Conservation (phyloP, 2,888 invertebrate species). For the Cotesia congregata region DNA sequence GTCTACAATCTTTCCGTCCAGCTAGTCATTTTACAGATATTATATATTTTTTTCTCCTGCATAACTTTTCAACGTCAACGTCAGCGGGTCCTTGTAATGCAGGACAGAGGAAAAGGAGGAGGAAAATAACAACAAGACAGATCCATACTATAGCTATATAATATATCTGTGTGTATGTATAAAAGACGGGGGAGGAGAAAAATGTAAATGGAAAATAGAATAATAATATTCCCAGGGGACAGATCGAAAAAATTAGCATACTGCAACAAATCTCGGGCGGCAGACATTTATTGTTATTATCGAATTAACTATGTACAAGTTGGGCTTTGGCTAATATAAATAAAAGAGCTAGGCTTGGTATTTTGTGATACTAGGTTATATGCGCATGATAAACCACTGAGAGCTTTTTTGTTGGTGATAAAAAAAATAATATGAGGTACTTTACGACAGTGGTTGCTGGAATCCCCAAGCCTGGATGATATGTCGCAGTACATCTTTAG, state of each 20-base stretch:
- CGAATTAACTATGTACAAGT: not conserved
- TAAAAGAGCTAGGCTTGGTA: not conserved
- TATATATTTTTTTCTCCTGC: not conserved
- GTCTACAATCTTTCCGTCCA: not conserved
- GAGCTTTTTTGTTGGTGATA: not conserved
- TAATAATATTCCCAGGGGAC: not conserved
- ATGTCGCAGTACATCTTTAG: slow-evolving; percentile 40
- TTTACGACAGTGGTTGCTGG: not conserved
- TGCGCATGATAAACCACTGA: not conserved
- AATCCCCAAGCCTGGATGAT: slow-evolving; percentile 42
- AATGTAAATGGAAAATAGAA: not conserved
- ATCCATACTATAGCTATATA: not conserved
- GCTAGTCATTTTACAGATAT: not conserved
- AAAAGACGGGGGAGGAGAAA: not conserved
- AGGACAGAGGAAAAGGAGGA: not conserved
- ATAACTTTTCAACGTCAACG: not conserved
- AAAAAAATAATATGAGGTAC: not conserved
- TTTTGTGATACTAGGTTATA: not conserved
- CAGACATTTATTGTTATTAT: not conserved
- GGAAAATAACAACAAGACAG: not conserved
- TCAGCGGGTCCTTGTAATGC: not conserved
- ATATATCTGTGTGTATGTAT: no score
- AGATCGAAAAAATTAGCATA: not conserved
- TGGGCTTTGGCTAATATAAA: not conserved
- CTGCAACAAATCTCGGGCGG: not conserved